phyloP scores from a whole-genome alignment of 2,113 vertebrate species.

The Pelodiscus sinensis region DNA sequence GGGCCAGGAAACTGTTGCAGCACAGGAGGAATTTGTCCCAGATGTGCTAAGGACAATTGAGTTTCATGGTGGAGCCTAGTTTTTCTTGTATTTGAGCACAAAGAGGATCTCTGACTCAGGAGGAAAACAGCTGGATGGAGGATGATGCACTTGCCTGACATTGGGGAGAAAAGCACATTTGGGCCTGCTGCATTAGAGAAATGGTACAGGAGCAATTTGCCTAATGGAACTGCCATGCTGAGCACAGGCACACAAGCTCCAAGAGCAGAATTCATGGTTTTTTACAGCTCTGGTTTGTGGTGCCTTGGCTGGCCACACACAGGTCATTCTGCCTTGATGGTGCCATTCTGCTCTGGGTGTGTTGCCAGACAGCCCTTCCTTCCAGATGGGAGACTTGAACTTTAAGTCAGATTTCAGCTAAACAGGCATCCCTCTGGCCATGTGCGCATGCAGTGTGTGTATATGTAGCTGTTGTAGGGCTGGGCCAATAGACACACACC shows the following conservation, averaged over 20 bases:
- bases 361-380: not conserved
- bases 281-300: too few species aligned
- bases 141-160: rapidly evolving
- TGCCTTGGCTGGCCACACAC: too few species aligned
- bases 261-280: too few species aligned
- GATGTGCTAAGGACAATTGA: rapidly evolving
- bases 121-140: not conserved
- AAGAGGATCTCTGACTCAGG: not conserved
- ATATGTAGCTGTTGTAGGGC: not conserved
- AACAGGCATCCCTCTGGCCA: too few species aligned
- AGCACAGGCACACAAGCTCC: not conserved
- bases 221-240: rapidly evolving
- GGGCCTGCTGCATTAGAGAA: not conserved
- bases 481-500: too few species aligned
- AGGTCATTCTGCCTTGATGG: not conserved
- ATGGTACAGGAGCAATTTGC: not conserved
- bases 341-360: not conserved
- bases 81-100: not conserved
- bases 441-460: not conserved
- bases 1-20: rapidly evolving
- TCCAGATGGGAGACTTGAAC: not conserved
- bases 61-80: not conserved
- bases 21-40: rapidly evolving
- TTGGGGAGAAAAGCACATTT: not conserved
- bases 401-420: not conserved